Evolutionary conservation across 30 jellyfish, hydroid and myxozoan genomes (phyloP).

Genomic region (Turritopsis rubra): DNA sequence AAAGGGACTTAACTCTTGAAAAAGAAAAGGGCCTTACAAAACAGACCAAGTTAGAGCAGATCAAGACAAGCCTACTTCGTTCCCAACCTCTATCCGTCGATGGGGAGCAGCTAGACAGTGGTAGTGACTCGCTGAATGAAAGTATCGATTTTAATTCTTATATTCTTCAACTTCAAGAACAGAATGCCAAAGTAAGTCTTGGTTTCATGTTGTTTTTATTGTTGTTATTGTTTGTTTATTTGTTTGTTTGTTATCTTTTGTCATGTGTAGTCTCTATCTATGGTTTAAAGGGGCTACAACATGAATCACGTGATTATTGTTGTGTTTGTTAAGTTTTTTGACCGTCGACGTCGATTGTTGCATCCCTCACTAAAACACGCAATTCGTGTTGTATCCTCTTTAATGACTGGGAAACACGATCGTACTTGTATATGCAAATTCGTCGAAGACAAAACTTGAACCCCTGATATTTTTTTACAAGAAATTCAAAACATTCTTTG

Average conservation of each 20-base stretch:
- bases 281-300: no score
- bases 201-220: not conserved
- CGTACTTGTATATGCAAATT: no score
- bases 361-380: no score
- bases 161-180: constrained; percentile 33
- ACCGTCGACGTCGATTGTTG: no score
- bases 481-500: no score
- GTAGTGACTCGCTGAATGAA: constrained; percentile 12
- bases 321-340: no score
- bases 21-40: constrained; percentile 19
- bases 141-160: constrained; percentile 26
- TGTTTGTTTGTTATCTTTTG: not conserved
- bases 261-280: no score
- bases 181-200: constrained; percentile 21
- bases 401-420: no score
- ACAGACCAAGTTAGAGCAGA: constrained; percentile 24
- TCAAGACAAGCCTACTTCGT: constrained; percentile 6
- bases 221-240: not conserved
- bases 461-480: no score
- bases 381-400: no score
- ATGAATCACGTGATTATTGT: no score
- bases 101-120: constrained; percentile 7
- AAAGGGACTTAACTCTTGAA: not conserved
- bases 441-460: no score
- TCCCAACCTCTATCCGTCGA: not conserved